Percentiles rank a stretch among this genome's conserved stretches.
Conservation (phyloP, 2,797 vertebrate species). For the Peromyscus melanophrys region DNA sequence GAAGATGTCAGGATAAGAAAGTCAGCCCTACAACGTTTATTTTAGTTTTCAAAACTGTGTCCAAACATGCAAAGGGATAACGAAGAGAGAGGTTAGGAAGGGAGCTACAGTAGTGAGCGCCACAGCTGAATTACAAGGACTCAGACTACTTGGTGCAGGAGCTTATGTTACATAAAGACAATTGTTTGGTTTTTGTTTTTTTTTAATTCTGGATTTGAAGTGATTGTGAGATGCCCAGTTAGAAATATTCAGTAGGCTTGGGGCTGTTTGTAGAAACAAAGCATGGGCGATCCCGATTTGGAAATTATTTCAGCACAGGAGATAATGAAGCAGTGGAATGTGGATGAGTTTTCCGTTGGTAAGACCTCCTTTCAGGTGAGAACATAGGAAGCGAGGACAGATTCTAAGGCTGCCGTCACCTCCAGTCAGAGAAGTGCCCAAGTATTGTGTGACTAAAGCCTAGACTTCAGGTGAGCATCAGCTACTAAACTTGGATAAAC, state of each 20-base stretch:
- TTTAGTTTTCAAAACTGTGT: not conserved
- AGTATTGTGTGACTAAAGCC: not conserved
- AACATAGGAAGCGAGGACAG: not conserved
- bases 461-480: not conserved
- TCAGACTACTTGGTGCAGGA: not conserved
- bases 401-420: not conserved
- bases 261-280: constrained; percentile 19
- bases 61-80: not conserved
- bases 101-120: not conserved
- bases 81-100: not conserved
- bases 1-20: not conserved
- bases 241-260: constrained; percentile 1
- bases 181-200: not conserved
- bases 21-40: not conserved
- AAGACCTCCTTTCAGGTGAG: not conserved
- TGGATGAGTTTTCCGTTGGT: constrained; percentile 1
- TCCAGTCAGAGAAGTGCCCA: not conserved
- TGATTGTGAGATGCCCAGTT: not conserved
- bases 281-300: not conserved
- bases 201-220: not conserved
- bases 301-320: not conserved
- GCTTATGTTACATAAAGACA: not conserved
- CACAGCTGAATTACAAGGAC: not conserved
- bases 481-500: not conserved
- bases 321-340: constrained; percentile 2